phyloP scores from a whole-genome alignment of 2,888 invertebrate genomes.

The Phaonia tiefii region DNA sequence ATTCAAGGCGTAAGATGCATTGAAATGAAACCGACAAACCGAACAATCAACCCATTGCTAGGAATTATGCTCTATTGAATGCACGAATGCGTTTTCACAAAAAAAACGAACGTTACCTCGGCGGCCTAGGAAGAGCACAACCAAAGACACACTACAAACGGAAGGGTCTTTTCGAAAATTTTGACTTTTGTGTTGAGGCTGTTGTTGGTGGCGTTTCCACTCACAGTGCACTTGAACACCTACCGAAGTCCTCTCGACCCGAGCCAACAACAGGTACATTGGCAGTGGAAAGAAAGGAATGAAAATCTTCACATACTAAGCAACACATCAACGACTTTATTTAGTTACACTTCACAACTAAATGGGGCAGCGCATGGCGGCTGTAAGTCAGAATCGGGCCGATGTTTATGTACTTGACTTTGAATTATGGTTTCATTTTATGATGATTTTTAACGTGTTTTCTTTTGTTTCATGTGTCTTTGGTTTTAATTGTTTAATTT shows the following conservation, averaged over 20 bases:
- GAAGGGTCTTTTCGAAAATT: background rate
- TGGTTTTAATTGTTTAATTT: background rate
- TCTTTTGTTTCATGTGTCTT: too few species aligned
- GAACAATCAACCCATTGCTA: conserved; percentile 6
- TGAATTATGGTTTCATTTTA: background rate
- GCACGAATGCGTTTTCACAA: conserved; percentile 61
- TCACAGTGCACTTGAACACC: conserved; percentile 61
- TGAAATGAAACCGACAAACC: background rate
- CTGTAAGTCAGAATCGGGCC: too few species aligned
- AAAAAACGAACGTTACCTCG: background rate
- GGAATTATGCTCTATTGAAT: conserved; percentile 62
- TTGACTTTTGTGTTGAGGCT: background rate
- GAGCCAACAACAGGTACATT: too few species aligned
- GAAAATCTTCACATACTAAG: conserved; percentile 38
- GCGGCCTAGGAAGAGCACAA: background rate
- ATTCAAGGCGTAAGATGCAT: too few species aligned
- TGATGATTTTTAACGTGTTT: too few species aligned
- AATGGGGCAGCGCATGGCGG: too few species aligned
- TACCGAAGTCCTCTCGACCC: conserved; percentile 43
- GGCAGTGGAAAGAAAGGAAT: conserved; percentile 35
- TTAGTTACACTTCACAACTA: too few species aligned
- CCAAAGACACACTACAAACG: background rate
- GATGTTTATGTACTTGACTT: background rate
- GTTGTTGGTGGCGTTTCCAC: conserved; percentile 35
- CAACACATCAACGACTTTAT: conserved; percentile 47